A percentile compares a stretch with the other conserved stretches of the same genome.
Evolutionary conservation across 2,888 invertebrate species (phyloP).

Genomic region (Yponomeuta sedellus): DNA sequence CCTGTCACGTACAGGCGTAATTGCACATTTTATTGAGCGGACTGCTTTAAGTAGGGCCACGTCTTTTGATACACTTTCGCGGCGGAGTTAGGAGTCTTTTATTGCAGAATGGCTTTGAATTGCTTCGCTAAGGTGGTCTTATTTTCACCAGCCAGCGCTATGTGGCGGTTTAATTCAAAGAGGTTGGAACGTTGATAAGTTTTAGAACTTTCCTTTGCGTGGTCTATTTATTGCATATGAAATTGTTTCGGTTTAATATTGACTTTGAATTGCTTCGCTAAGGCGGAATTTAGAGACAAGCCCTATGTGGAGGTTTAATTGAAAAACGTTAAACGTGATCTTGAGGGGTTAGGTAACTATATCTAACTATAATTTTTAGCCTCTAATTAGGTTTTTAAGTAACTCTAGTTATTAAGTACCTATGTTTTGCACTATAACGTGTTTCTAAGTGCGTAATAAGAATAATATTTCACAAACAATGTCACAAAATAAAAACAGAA

Average conservation of each 20-base stretch:
- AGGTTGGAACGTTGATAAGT: too few species aligned
- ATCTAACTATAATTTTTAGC: too few species aligned
- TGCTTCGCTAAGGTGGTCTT: neutral
- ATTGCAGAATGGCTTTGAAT: neutral
- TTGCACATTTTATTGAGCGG: slow-evolving; percentile 14
- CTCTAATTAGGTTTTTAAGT: too few species aligned
- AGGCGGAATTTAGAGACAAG: neutral
- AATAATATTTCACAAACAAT: too few species aligned
- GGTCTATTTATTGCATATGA: too few species aligned
- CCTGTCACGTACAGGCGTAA: slow-evolving; percentile 18
- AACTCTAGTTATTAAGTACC: too few species aligned
- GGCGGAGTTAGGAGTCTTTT: neutral
- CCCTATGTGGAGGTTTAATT: neutral
- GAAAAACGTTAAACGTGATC: too few species aligned
- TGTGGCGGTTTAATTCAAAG: neutral
- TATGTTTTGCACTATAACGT: too few species aligned
- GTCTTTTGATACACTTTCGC: slow-evolving; percentile 10
- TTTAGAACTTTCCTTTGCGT: too few species aligned
- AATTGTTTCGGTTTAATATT: neutral
- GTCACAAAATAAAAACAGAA: too few species aligned
- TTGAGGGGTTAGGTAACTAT: too few species aligned
- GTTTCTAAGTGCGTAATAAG: too few species aligned
- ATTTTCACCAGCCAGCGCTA: neutral
- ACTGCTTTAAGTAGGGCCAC: neutral
- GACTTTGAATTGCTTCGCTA: neutral